Evolutionary conservation across 2,888 invertebrate species (phyloP).

Genomic region (Rhagophthalmus giganteus): DNA sequence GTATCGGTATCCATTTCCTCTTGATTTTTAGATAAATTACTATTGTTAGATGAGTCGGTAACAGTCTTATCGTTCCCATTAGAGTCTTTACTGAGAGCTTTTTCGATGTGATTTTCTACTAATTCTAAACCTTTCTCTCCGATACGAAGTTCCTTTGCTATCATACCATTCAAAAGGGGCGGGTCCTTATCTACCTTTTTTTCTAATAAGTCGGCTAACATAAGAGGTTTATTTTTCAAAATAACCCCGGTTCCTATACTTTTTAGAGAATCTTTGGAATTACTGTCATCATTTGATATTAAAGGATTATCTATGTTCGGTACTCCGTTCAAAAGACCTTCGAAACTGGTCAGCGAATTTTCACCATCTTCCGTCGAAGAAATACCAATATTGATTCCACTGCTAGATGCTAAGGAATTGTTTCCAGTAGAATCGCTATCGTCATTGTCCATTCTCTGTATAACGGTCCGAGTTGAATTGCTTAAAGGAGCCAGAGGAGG

Average conservation of each 20-base stretch:
- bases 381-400: slow-evolving; percentile 53
- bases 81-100: slow-evolving; percentile 50
- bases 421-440: slow-evolving; percentile 58
- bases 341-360: slow-evolving; percentile 66
- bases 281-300: slow-evolving; percentile 58
- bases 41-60: slow-evolving; percentile 22
- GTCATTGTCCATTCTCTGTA: slow-evolving; percentile 49
- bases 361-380: slow-evolving; percentile 61
- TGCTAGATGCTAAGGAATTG: slow-evolving; percentile 63
- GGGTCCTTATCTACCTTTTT: slow-evolving; percentile 70
- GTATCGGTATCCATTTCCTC: slow-evolving; percentile 43
- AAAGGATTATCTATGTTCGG: slow-evolving; percentile 59
- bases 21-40: slow-evolving; percentile 25
- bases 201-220: slow-evolving; percentile 82
- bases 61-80: slow-evolving; percentile 37
- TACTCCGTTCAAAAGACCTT: slow-evolving; percentile 64
- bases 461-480: slow-evolving; percentile 35
- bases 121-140: slow-evolving; percentile 64
- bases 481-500: slow-evolving; percentile 58
- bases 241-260: slow-evolving; percentile 39
- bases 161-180: slow-evolving; percentile 61
- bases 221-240: slow-evolving; percentile 64
- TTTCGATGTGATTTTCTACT: slow-evolving; percentile 63
- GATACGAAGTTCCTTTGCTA: slow-evolving; percentile 61
- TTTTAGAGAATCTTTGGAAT: slow-evolving; percentile 56